phyloP scores from a whole-genome alignment of 2,113 vertebrate species.

The Melanerpes formicivorus region DNA sequence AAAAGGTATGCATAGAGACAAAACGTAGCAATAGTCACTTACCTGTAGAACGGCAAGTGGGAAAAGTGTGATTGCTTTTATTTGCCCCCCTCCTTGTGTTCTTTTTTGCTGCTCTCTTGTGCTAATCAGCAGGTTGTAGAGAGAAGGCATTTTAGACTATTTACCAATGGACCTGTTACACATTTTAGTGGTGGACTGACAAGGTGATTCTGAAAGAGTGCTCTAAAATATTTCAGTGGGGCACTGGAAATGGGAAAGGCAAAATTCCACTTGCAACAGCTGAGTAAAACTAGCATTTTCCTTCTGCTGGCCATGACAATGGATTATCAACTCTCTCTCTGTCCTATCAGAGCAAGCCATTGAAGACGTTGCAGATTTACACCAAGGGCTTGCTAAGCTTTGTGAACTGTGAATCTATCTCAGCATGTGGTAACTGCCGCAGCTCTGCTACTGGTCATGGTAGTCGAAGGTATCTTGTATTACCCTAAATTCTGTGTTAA shows the following conservation, averaged over 20 bases:
- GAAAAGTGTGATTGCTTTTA: background rate
- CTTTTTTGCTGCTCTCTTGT: background rate
- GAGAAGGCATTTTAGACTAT: background rate
- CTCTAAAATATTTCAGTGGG: background rate
- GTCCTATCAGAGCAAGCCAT: background rate
- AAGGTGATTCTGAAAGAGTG: background rate
- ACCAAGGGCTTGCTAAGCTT: background rate
- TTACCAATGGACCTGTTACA: background rate
- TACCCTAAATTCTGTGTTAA: background rate
- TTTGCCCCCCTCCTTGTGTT: background rate
- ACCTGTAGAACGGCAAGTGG: background rate
- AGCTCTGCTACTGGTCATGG: background rate
- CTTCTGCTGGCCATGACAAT: background rate
- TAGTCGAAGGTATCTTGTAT: background rate
- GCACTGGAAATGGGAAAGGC: background rate
- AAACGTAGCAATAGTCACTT: background rate
- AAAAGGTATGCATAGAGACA: background rate
- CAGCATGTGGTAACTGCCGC: background rate
- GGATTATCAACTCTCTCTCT: background rate
- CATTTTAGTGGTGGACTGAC: background rate
- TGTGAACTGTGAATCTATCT: background rate
- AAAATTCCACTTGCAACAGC: background rate
- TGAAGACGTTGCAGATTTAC: background rate
- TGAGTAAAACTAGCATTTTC: background rate
- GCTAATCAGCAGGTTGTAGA: background rate